Base-by-base conservation (phyloP, 1,140 invertebrate species). In the Zaprionus capensis region DNA sequence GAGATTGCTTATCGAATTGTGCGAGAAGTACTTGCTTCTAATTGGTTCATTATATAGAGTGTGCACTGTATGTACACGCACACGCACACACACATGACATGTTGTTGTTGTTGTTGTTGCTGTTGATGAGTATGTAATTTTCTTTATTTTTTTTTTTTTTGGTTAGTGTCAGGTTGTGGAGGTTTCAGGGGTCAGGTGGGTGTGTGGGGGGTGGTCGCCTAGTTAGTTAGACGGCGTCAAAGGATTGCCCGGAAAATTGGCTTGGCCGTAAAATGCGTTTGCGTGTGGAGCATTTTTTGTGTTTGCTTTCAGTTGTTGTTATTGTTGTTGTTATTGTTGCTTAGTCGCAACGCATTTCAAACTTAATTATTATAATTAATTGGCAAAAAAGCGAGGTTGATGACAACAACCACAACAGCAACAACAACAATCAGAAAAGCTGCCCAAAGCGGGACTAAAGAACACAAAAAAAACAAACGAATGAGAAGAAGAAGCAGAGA, bases 331-430 rank as follows among this genome's bases (percentile, higher is more conserved):
- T 80, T 77, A 63, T 78, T 74, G 83, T 82, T 87, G 83, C 77
- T 82, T 78, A 80, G 83, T 80, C 82, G 83, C 83, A 86, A 87
- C 80, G 83, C 83, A 87, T 86, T 86, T 86, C 76, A 81, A 87
- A 86, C 83, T 86, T 87, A 86, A 86, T 86, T 86, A 86, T 86
- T 87, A 87, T 86, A 86, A 86, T 84, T 84, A 84, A 84, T 86
- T 86, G 83, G 83, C 83, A 86, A 87, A 70, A 84, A 83, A 87
- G 76, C 73, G 58, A 87, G 59, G 71, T 51, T 63, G 67, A 70
- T 62, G 71, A 65, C 71, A 61, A 64, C 61, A 56, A 63, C 65
- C 66, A 9, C 20, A 46, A 46, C 6, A 17, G 9, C 41, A 44
- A 44, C 57, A 53, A 46, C 49, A 71, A 53, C n/a, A 71, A 66